These are phyloP conservation scores for Myrmecophaga tridactyla DNA, from an alignment of 2,113 vertebrate species.

Conservation along the genomic window DNA sequence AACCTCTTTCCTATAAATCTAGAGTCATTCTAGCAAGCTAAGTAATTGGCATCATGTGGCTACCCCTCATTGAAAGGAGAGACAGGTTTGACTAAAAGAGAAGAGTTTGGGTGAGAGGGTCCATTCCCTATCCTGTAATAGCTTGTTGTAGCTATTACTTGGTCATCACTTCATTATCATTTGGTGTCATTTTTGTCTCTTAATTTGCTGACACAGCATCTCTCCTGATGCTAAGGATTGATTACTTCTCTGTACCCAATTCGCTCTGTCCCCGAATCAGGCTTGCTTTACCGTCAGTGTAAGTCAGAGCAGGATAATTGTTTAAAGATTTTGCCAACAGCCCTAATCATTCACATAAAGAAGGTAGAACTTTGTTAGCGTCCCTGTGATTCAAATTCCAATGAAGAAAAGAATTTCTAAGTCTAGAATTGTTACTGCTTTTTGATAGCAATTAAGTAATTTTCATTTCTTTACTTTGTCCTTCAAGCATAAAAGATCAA, in stretches of 20 bases:
- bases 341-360: not conserved
- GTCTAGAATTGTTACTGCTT: not conserved
- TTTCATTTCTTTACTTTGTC: constrained; percentile 9
- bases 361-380: not conserved
- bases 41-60: not conserved
- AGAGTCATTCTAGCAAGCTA: not conserved
- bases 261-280: not conserved
- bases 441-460: not conserved
- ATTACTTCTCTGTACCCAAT: not conserved
- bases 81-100: not conserved
- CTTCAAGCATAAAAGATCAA: not conserved
- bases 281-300: not conserved
- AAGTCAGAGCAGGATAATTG: not conserved
- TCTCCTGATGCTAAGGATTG: not conserved
- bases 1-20: constrained; percentile 5
- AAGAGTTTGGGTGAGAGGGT: not conserved
- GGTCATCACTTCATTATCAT: not conserved
- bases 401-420: not conserved
- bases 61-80: not conserved
- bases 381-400: not conserved
- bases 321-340: not conserved
- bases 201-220: not conserved
- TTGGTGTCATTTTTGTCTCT: not conserved
- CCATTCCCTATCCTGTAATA: not conserved
- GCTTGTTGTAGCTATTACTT: not conserved